Base-by-base conservation (phyloP, 2,797 vertebrate genomes). In the Acropternis orthonyx region DNA sequence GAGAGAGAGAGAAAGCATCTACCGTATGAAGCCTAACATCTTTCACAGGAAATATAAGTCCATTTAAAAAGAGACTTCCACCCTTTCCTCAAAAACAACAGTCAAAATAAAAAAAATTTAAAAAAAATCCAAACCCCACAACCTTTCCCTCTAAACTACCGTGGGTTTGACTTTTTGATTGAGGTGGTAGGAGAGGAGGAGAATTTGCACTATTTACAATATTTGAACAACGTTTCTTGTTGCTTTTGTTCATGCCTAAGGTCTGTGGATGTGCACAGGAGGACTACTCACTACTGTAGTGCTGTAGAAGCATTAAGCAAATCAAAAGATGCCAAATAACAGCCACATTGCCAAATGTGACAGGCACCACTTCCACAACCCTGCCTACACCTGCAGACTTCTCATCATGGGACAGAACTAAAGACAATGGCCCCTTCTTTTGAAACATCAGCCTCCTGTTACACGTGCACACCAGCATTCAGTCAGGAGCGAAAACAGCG, bases 331-430 rank as follows among this genome's bases (percentile, higher is more conserved):
- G 48, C 72, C 58, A 82, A 74, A 58, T 30, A 66, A n/a, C 37
- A 67, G 67, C 26, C 62, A 63, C 58, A 34, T 32, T 58, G 52
- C 24, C 82, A 62, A 77, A 82, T 17, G 34, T 41, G 43, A 44
- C 27, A 81, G 56, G 37, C 39, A 54, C 32, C 52, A 32, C 44
- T 78, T 77, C 43, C 66, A 43, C 14, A 24, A n/a, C 9, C 34
- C 43, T 62, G 79, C 32, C 66, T 92, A 9, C 32, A 22, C 17
- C 32, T 41, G 56, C 56, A 62, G 66, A 37, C 61, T 81, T 12
- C 2, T 52, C 56, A 18, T 27, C 37, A 3, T 0, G 2, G 61
- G 58, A n/a, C 62, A 46, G 32, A 4, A 43, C 26, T 27, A 32
- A 30, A 58, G 28, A 49, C 19, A 14, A 34, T 13, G 23, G 8